Percentiles rank a stretch among this genome's conserved stretches.
Conservation (phyloP, 2,113 vertebrate genomes). For the Galbula dea region DNA sequence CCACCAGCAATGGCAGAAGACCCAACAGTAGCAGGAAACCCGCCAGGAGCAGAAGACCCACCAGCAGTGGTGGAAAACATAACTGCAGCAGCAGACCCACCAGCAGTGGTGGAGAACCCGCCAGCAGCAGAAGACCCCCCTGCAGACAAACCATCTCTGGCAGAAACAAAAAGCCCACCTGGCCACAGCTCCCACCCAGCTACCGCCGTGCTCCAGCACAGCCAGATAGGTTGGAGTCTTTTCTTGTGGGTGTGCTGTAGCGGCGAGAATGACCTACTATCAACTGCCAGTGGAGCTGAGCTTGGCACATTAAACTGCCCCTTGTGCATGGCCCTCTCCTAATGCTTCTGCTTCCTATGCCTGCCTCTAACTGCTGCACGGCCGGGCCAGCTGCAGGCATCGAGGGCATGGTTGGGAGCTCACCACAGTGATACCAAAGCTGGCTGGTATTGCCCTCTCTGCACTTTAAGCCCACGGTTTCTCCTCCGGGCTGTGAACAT, state of each 20-base stretch:
- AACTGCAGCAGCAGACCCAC: neutral
- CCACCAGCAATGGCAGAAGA: neutral
- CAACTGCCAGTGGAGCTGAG: neutral
- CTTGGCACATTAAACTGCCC: constrained; percentile 30
- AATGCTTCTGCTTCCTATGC: constrained; percentile 24
- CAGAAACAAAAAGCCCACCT: neutral
- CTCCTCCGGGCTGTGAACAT: neutral
- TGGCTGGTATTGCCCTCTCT: neutral
- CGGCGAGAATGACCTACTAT: neutral
- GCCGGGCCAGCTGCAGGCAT: neutral
- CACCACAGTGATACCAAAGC: neutral
- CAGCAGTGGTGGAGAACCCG: neutral
- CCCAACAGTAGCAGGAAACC: neutral
- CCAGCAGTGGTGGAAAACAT: neutral
- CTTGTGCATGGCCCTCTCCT: constrained; percentile 51
- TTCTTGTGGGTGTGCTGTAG: constrained; percentile 29
- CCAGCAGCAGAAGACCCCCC: neutral
- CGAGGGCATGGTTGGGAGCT: neutral
- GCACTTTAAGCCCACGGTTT: neutral
- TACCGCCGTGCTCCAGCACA: accelerated
- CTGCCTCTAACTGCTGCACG: neutral
- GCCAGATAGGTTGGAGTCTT: constrained; percentile 52
- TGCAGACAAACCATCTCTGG: neutral
- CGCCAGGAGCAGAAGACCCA: neutral
- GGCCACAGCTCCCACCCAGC: neutral